These are phyloP conservation scores for Zaprionus davidi DNA, from an alignment of 1,140 invertebrate genomes.

Conservation along the genomic window DNA sequence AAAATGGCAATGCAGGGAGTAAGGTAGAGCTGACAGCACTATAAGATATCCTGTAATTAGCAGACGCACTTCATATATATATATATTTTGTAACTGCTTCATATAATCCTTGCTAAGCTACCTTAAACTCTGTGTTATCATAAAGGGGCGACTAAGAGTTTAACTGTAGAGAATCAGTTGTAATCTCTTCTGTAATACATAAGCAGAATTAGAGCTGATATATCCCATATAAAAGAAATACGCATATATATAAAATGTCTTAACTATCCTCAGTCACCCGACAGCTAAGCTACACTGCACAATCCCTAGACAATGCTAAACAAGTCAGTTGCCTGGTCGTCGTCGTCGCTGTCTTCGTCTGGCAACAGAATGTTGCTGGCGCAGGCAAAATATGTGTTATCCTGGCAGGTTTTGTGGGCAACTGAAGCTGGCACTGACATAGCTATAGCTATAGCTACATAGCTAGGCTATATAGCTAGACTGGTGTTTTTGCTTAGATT, in stretches of 20 bases:
- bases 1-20: neutral
- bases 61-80: neutral
- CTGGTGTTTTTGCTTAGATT: constrained; percentile 34
- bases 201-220: no score
- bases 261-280: no score
- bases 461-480: constrained; percentile 13
- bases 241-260: no score
- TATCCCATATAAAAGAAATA: no score
- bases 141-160: no score
- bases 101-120: no score
- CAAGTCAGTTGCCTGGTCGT: no score
- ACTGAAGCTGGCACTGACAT: neutral
- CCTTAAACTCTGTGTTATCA: no score
- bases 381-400: constrained; percentile 40
- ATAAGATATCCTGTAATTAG: neutral
- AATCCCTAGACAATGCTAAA: neutral
- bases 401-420: constrained; percentile 24
- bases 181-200: no score
- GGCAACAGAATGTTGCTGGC: constrained; percentile 40
- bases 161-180: no score
- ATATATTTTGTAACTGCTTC: no score
- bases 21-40: neutral
- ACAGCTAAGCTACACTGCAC: neutral
- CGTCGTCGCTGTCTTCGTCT: constrained; percentile 15
- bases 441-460: no score